Conservation (phyloP, 1,140 invertebrate genomes). For the Calliopsis andreniformis region DNA sequence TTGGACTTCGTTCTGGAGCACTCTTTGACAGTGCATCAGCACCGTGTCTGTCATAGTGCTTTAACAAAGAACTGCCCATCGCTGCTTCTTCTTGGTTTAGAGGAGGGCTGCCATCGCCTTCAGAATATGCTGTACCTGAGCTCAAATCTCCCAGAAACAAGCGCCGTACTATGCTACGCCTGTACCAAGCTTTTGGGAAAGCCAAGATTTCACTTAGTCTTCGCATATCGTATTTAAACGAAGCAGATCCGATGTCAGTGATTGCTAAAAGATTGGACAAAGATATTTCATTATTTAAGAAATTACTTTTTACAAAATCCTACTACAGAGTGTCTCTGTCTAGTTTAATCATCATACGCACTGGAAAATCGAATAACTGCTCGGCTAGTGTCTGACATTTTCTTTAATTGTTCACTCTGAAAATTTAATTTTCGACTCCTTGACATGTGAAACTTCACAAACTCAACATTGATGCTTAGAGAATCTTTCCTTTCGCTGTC, state of each 20-base stretch:
- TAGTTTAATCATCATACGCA: too few relatives aligned
- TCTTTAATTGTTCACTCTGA: constrained; percentile 82
- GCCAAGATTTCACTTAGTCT: constrained; percentile 98
- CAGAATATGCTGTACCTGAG: constrained; percentile 81
- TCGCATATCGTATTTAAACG: constrained; percentile 99
- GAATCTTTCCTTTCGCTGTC: constrained; percentile 97
- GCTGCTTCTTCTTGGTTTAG: constrained; percentile 77
- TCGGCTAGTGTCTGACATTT: constrained; percentile 76
- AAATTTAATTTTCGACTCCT: constrained; percentile 92
- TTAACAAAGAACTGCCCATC: constrained; percentile 75
- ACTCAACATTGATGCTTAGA: constrained; percentile 97
- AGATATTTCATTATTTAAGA: constrained; percentile 29
- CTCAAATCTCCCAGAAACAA: constrained; percentile 96
- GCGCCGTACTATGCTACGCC: constrained; percentile 94
- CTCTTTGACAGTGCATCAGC: constrained; percentile 75
- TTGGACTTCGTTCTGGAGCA: constrained; percentile 79
- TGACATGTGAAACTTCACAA: constrained; percentile 97
- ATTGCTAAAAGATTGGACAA: constrained; percentile 85
- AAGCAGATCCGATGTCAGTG: constrained; percentile 97
- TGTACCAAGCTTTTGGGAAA: constrained; percentile 99
- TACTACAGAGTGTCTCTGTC: too few relatives aligned
- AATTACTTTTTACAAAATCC: not conserved
- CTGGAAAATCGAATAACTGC: constrained; percentile 96
- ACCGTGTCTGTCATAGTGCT: constrained; percentile 74
- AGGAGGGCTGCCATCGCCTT: constrained; percentile 76